phyloP scores from a whole-genome alignment of 2,797 vertebrate genomes.

The Enteromius treurensis region DNA sequence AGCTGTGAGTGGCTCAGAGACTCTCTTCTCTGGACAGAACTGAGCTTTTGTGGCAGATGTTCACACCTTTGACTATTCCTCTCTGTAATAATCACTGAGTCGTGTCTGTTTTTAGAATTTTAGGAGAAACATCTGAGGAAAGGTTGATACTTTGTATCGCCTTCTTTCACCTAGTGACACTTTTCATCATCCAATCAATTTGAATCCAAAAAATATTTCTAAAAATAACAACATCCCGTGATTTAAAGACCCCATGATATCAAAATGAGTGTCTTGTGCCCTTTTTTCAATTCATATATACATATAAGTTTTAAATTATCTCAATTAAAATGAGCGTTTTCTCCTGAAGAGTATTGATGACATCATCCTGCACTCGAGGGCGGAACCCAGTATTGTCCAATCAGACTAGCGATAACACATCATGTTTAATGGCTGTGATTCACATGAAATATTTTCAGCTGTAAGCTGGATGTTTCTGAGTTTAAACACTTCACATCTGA shows the following conservation, averaged over 20 bases:
- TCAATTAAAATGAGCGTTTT: background rate
- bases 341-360: background rate
- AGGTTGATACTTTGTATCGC: background rate
- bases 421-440: background rate
- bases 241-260: background rate
- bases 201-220: too few species aligned
- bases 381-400: background rate
- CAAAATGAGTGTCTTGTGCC: background rate
- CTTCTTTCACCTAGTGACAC: background rate
- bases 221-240: background rate
- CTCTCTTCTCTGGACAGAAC: background rate
- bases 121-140: background rate
- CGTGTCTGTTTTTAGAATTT: background rate
- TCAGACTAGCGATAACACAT: background rate
- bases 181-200: background rate
- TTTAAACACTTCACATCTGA: background rate
- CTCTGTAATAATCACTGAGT: background rate
- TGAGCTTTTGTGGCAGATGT: background rate
- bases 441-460: background rate
- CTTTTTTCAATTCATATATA: background rate
- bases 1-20: slow-evolving; percentile 41
- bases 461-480: background rate
- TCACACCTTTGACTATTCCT: background rate
- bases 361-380: slow-evolving; percentile 3
- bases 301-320: background rate